Evolutionary conservation across 2,888 invertebrate species (phyloP).

Genomic region (Phaedon cochleariae): DNA sequence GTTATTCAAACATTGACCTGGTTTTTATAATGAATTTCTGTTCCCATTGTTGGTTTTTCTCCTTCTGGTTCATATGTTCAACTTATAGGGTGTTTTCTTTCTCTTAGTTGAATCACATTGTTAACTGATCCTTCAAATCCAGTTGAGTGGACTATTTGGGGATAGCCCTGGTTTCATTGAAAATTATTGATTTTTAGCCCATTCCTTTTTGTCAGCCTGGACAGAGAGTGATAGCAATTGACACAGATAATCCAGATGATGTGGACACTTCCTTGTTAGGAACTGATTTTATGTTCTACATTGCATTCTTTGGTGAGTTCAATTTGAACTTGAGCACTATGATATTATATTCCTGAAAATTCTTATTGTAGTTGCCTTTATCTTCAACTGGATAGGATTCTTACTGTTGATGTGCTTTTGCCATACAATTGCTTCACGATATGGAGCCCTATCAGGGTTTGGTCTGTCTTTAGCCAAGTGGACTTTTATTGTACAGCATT

Average conservation of each 20-base stretch:
- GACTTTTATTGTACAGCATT: conserved; percentile 93
- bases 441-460: conserved; percentile 92
- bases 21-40: neutral
- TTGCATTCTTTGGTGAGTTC: conserved; percentile 83
- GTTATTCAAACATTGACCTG: neutral
- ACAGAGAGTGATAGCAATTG: conserved; percentile 73
- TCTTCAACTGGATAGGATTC: conserved; percentile 97
- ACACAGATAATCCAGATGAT: conserved; percentile 77
- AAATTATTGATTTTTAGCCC: conserved; percentile 40
- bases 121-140: too few relatives aligned
- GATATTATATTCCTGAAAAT: neutral
- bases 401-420: conserved; percentile 92
- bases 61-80: neutral
- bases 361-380: conserved; percentile 80
- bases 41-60: too few relatives aligned
- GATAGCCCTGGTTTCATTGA: too few relatives aligned
- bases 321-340: neutral
- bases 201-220: conserved; percentile 51
- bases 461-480: conserved; percentile 93
- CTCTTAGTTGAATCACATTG: too few relatives aligned
- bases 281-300: conserved; percentile 92
- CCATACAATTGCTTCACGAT: conserved; percentile 91
- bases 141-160: too few relatives aligned
- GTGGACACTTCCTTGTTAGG: conserved; percentile 85
- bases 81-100: too few relatives aligned